These are phyloP conservation scores for Lagorchestes hirsutus DNA, from an alignment of 2,797 vertebrate genomes.

Conservation along the genomic window DNA sequence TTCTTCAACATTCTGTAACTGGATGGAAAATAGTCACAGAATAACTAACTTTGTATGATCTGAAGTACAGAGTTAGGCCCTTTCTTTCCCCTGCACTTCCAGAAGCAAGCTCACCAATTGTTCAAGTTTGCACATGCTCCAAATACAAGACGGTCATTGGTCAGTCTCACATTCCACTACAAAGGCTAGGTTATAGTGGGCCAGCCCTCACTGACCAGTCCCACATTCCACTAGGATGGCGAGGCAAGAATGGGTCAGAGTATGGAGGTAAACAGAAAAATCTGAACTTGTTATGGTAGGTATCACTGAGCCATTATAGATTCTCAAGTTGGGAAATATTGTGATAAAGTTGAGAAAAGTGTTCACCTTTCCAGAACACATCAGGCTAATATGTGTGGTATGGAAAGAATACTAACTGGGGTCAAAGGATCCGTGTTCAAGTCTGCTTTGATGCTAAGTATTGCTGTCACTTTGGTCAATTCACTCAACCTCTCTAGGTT, in stretches of 20 bases:
- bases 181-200: no score
- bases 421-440: not conserved
- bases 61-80: not conserved
- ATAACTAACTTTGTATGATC: not conserved
- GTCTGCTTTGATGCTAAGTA: not conserved
- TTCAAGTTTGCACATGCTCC: not conserved
- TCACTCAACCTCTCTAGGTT: not conserved
- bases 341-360: not conserved
- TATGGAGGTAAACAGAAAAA: not conserved
- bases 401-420: not conserved
- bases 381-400: not conserved
- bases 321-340: not conserved
- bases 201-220: not conserved
- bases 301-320: not conserved
- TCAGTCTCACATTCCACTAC: no score
- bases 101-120: not conserved
- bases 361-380: not conserved
- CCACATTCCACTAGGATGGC: not conserved
- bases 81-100: not conserved
- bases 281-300: not conserved
- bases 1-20: not conserved
- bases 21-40: not conserved
- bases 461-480: not conserved
- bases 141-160: not conserved
- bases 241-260: not conserved